Evolutionary conservation across 2,113 vertebrate genomes (phyloP), one percentile per base, ranked within the genome.

Genomic region (Irena cyanogastra): DNA sequence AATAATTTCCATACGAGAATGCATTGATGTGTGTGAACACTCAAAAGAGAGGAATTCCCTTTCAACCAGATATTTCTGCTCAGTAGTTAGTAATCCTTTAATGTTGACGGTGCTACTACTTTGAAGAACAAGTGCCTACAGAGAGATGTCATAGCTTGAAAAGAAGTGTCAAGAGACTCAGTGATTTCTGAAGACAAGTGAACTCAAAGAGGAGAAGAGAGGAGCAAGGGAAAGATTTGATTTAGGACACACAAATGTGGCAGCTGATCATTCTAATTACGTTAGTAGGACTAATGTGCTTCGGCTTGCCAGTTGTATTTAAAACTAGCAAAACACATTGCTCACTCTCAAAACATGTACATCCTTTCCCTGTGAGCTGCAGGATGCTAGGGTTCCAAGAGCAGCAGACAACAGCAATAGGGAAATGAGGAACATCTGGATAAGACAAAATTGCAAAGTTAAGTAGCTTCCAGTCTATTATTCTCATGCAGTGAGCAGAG

Each of bases 21-120:
- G 10, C 15, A 35, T 10, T 82, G 56, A 85, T 50, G 16, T 59
- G 57, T 82, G 39, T 91, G 54, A 95, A 76, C 71, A 64, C 16
- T 83, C 64, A 66, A 45, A 83, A 61, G 44, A 88, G 22, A 93
- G 76, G 61, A 89, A 96, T 91, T 95, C 68, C 68, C 52, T 94
- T 96, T 76, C 83, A 94, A 49, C 31, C 52, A 68, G 21, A 47
- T 92, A 87, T 15, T 26, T 33, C 45, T 81, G 27, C 37, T 69
- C 56, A 52, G 74, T 53, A 89, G n/a, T 60, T 91, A 94, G 39
- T 47, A 60, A 60, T 87, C 56, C 41, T 94, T 49, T 77, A 17
- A 84, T 45, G 31, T 16, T 56, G 22, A 24, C 31, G 16, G 70
- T 24, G 30, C 30, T 49, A 26, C 8, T 57, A 4, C 72, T 87